These are phyloP conservation scores for Lasiurus borealis DNA, from an alignment of 2,113 vertebrate genomes.

Conservation along the genomic window DNA sequence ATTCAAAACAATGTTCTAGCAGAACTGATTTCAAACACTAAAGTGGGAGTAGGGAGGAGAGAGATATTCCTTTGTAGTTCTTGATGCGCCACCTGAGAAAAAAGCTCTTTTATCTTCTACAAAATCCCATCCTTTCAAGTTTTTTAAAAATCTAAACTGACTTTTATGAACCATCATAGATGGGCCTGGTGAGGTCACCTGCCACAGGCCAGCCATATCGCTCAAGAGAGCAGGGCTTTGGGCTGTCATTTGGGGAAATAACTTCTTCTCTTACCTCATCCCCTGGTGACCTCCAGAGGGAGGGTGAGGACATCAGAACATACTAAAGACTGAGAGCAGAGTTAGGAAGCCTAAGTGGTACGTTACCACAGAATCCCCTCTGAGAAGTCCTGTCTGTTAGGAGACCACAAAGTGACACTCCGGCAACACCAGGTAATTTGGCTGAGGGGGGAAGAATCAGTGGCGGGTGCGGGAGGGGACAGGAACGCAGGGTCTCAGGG, in stretches of 20 bases:
- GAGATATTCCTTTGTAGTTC: neutral
- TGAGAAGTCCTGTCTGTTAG: neutral
- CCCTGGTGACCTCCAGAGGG: neutral
- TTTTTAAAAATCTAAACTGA: neutral
- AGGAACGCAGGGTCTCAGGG: neutral
- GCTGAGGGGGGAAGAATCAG: neutral
- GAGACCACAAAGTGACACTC: neutral
- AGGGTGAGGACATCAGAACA: neutral
- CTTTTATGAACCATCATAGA: neutral
- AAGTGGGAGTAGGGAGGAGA: neutral
- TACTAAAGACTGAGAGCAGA: neutral
- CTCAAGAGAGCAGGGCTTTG: neutral
- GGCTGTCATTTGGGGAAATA: neutral
- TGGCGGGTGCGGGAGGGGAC: fast-evolving
- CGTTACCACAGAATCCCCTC: neutral
- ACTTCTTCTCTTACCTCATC: fast-evolving
- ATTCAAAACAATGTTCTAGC: neutral
- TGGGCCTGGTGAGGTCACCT: fast-evolving
- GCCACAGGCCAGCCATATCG: fast-evolving
- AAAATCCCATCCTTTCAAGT: neutral
- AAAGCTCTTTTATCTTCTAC: neutral
- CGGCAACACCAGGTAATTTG: neutral
- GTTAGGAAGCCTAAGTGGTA: neutral
- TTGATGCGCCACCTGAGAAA: neutral
- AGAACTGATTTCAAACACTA: neutral